Conservation (phyloP, 1,140 invertebrate species). For the Drosophila ironensis region DNA sequence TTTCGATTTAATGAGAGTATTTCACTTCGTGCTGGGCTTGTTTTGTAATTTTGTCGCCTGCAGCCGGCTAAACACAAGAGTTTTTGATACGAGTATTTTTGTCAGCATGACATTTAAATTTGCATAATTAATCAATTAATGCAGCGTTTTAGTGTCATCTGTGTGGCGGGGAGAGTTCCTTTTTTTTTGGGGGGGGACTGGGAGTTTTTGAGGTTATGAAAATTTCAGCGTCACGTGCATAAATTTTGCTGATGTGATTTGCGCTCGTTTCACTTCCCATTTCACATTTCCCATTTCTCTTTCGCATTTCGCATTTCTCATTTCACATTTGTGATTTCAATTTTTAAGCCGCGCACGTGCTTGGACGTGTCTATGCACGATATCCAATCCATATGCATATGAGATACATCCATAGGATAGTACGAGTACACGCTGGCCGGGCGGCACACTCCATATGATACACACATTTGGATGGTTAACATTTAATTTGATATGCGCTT, state of each 20-base stretch:
- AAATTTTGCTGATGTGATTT: slow-evolving; percentile 60
- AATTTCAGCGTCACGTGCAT: slow-evolving; percentile 57
- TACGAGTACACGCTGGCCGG: neutral
- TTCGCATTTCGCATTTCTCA: too few relatives aligned
- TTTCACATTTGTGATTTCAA: slow-evolving; percentile 47
- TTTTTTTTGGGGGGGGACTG: neutral
- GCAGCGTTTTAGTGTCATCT: slow-evolving; percentile 38
- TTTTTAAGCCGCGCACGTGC: slow-evolving; percentile 72
- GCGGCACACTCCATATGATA: neutral
- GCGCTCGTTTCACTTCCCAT: slow-evolving; percentile 28
- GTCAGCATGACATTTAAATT: slow-evolving; percentile 49
- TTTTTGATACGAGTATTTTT: slow-evolving; percentile 40
- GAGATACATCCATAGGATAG: slow-evolving; percentile 23
- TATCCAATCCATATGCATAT: slow-evolving; percentile 33
- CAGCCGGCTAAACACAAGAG: neutral
- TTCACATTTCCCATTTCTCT: too few relatives aligned
- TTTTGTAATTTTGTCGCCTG: slow-evolving; percentile 11
- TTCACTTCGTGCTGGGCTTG: neutral
- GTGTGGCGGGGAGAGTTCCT: neutral
- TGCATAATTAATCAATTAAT: slow-evolving; percentile 79
- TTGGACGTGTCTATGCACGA: slow-evolving; percentile 47
- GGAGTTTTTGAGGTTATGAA: neutral
- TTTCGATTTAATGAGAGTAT: too few relatives aligned
- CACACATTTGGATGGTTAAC: neutral
- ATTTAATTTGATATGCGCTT: slow-evolving; percentile 66